A percentile compares a stretch with the other conserved stretches of the same genome.
Evolutionary conservation across 1,140 invertebrate species (phyloP).

Genomic region (Drosophila rhopaloa): DNA sequence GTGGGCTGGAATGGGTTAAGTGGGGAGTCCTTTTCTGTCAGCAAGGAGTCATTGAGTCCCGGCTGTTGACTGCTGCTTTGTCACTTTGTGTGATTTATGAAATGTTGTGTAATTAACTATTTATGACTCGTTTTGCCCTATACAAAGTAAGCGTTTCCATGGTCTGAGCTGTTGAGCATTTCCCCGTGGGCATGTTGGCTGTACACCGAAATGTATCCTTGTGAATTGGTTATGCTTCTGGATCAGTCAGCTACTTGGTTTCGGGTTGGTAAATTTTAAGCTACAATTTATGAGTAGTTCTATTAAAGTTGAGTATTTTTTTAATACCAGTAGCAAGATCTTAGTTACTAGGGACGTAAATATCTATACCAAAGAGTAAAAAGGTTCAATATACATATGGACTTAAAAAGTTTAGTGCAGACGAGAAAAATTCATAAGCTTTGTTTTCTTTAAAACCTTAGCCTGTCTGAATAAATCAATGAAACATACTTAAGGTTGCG

Average conservation of each 20-base stretch:
- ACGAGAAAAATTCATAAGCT: too few relatives aligned
- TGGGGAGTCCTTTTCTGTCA: conserved; percentile 38
- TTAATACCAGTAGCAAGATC: neutral
- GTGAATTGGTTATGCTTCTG: conserved; percentile 2
- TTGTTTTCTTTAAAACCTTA: too few relatives aligned
- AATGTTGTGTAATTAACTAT: conserved; percentile 80
- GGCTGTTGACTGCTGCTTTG: conserved; percentile 53
- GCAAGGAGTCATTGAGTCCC: conserved; percentile 32
- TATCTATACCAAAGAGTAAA: too few relatives aligned
- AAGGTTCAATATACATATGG: too few relatives aligned
- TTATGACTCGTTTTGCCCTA: conserved; percentile 55
- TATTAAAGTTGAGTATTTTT: neutral
- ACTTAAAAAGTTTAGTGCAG: too few relatives aligned
- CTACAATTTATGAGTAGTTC: neutral
- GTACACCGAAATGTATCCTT: conserved; percentile 13
- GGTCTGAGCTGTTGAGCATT: conserved; percentile 15
- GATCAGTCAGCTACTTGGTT: neutral
- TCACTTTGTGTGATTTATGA: conserved; percentile 78
- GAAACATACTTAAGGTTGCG: too few relatives aligned
- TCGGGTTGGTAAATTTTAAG: neutral
- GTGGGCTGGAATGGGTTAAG: conserved; percentile 24
- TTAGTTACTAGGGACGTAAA: neutral
- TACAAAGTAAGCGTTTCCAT: conserved; percentile 56
- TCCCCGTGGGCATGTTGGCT: conserved; percentile 12
- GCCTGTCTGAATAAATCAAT: too few relatives aligned